A percentile compares a stretch with the other conserved stretches of the same genome.
Conservation (phyloP, 2,888 invertebrate species). For the Coecobrya sp. region DNA sequence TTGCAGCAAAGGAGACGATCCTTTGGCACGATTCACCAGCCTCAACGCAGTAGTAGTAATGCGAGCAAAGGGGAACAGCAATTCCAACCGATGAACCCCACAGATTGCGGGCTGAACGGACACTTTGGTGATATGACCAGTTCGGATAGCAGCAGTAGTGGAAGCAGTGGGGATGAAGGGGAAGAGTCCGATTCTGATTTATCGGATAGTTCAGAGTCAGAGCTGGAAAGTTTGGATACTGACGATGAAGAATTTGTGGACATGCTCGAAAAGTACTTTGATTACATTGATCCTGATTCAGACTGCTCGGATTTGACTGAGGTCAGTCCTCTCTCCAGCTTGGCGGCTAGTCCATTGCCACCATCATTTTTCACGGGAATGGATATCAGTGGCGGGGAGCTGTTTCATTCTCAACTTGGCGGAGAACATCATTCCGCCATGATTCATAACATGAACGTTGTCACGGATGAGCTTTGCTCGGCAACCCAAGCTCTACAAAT, state of each 20-base stretch:
- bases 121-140: conserved; percentile 40
- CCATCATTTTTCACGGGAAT: conserved; percentile 12
- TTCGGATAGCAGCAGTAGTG: conserved; percentile 75
- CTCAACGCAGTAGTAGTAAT: not conserved
- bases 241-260: conserved; percentile 83
- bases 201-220: conserved; percentile 68
- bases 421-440: not conserved
- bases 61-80: not conserved
- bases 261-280: conserved; percentile 83
- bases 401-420: not conserved
- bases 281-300: conserved; percentile 78
- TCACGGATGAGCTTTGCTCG: conserved; percentile 27
- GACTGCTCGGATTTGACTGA: conserved; percentile 84
- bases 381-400: not conserved
- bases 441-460: not conserved
- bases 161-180: conserved; percentile 54
- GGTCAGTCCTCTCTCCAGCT: conserved; percentile 82
- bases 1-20: conserved; percentile 68
- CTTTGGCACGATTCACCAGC: conserved; percentile 41
- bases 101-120: conserved; percentile 55
- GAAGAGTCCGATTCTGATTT: conserved; percentile 61
- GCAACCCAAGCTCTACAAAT: conserved; percentile 43
- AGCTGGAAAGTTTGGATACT: conserved; percentile 67
- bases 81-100: conserved; percentile 57
- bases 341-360: conserved; percentile 80